Conservation (phyloP, 1,140 invertebrate genomes). For the Ostrea denselamellosa region DNA sequence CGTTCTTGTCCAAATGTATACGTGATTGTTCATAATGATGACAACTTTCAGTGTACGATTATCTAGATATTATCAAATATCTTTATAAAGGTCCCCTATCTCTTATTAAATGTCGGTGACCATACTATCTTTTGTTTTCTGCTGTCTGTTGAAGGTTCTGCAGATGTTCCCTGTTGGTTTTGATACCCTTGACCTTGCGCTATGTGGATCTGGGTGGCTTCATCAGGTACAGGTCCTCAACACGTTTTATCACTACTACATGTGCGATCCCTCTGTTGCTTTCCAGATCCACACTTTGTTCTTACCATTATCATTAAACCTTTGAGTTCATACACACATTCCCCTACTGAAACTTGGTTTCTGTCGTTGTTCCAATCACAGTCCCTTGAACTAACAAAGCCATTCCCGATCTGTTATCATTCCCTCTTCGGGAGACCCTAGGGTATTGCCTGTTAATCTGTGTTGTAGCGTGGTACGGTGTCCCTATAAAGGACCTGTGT, state of each 20-base stretch:
- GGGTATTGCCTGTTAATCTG: conserved; percentile 34
- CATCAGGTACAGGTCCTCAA: conserved; percentile 41
- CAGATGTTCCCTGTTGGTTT: not conserved
- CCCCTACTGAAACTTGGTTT: conserved; percentile 47
- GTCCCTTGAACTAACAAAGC: conserved; percentile 45
- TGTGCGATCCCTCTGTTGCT: conserved; percentile 37
- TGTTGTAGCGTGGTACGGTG: conserved; percentile 46
- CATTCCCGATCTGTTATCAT: conserved; percentile 46
- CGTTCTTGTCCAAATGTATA: not conserved
- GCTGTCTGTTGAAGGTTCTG: not conserved
- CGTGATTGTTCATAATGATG: conserved; percentile 34
- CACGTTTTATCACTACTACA: conserved; percentile 36
- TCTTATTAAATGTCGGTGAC: conserved; percentile 34
- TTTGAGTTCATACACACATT: conserved; percentile 46
- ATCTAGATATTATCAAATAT: conserved; percentile 35
- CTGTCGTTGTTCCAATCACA: conserved; percentile 42
- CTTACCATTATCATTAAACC: conserved; percentile 45
- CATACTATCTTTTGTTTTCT: conserved; percentile 33
- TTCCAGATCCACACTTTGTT: conserved; percentile 43
- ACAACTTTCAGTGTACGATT: conserved; percentile 25
- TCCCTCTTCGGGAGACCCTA: conserved; percentile 47
- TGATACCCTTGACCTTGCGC: not conserved
- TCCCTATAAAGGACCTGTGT: conserved; percentile 46
- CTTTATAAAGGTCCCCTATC: conserved; percentile 37
- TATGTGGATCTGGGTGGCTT: conserved; percentile 43